phyloP scores from a whole-genome alignment of 2,888 invertebrate genomes.

The Thymelicus sylvestris region DNA sequence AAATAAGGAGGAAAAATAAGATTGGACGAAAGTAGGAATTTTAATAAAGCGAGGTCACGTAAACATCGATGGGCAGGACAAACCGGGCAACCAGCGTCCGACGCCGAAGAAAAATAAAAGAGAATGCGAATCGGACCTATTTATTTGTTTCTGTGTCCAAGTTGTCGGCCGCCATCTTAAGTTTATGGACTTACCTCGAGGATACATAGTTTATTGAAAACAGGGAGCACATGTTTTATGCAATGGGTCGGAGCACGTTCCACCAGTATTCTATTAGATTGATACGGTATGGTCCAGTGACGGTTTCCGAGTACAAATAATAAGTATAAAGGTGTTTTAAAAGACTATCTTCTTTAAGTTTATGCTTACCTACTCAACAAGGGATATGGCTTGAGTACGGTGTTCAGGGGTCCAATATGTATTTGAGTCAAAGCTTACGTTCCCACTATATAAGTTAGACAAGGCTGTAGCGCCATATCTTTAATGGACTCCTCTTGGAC shows the following conservation, averaged over 20 bases:
- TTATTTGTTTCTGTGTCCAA: conserved; percentile 54
- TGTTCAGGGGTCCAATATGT: too few relatives aligned
- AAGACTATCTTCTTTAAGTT: too few relatives aligned
- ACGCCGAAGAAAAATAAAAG: conserved; percentile 34
- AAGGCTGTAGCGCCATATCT: too few relatives aligned
- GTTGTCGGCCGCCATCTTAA: conserved; percentile 41
- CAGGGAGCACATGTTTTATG: conserved; percentile 32
- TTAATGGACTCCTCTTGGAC: too few relatives aligned
- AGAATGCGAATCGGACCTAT: conserved; percentile 44
- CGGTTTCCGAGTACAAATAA: conserved; percentile 14
- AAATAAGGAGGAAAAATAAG: conserved; percentile 62
- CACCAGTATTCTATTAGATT: conserved; percentile 33
- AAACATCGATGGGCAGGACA: conserved; percentile 66
- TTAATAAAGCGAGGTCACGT: conserved; percentile 79
- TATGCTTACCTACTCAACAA: too few relatives aligned
- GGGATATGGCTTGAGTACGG: too few relatives aligned
- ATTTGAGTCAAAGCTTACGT: too few relatives aligned
- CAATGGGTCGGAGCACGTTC: conserved; percentile 20
- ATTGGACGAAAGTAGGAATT: conserved; percentile 70
- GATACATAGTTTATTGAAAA: conserved; percentile 46
- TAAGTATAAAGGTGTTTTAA: too few relatives aligned
- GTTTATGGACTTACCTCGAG: conserved; percentile 42
- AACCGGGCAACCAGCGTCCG: conserved; percentile 38
- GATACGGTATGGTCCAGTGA: conserved; percentile 26
- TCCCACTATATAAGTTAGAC: too few relatives aligned